A percentile compares a stretch with the other conserved stretches of the same genome.
These are phyloP conservation scores for Centruroides sculpturatus DNA, from an alignment of 1,140 invertebrate species.

Conservation along the genomic window DNA sequence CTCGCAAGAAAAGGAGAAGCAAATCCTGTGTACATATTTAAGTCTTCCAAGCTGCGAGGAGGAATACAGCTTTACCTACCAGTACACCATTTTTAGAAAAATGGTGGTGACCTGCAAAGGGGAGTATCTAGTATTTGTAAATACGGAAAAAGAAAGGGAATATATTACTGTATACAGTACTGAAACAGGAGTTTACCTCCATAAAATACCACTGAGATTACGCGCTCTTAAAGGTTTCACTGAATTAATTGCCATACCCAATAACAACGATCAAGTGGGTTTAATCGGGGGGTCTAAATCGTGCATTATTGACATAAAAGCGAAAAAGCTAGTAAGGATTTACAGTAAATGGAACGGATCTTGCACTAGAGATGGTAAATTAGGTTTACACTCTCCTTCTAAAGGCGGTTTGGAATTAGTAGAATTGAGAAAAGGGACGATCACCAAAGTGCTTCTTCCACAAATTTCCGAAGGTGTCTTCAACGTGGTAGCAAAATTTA, in stretches of 20 bases:
- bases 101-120: slow-evolving; percentile 68
- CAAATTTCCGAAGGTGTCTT: slow-evolving; percentile 88
- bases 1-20: slow-evolving; percentile 33
- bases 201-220: slow-evolving; percentile 39
- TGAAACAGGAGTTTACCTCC: slow-evolving; percentile 59
- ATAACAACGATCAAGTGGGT: slow-evolving; percentile 37
- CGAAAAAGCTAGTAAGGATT: slow-evolving; percentile 33
- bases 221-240: not conserved
- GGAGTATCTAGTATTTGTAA: slow-evolving; percentile 55
- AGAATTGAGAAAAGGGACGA: slow-evolving; percentile 64
- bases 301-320: slow-evolving; percentile 41
- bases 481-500: slow-evolving; percentile 86
- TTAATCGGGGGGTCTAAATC: slow-evolving; percentile 82
- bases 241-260: not conserved
- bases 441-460: slow-evolving; percentile 70
- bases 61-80: slow-evolving; percentile 64
- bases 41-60: slow-evolving; percentile 45
- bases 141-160: slow-evolving; percentile 70
- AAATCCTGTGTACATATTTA: slow-evolving; percentile 24
- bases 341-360: slow-evolving; percentile 38
- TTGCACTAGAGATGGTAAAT: slow-evolving; percentile 35
- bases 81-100: slow-evolving; percentile 50
- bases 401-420: slow-evolving; percentile 82
- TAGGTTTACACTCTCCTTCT: slow-evolving; percentile 79
- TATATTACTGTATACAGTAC: slow-evolving; percentile 68